phyloP scores from a whole-genome alignment of 92 coral and sea anemone genomes.

The Porites divaricata region DNA sequence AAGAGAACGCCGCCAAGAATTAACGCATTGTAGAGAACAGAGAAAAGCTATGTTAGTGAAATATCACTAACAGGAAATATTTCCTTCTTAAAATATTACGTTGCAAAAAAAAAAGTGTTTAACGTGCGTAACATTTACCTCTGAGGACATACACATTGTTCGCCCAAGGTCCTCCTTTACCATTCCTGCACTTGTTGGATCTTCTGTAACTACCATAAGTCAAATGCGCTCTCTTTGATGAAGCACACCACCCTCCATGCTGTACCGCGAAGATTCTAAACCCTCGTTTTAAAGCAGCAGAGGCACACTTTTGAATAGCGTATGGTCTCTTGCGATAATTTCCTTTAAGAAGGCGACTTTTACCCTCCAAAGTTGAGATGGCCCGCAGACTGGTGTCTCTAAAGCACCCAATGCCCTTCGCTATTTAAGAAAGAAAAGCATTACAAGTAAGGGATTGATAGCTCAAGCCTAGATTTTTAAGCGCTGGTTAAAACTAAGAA shows the following conservation, averaged over 20 bases:
- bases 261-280: conserved; percentile 57
- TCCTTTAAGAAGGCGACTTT: conserved; percentile 37
- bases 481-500: not conserved
- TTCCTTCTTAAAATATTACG: not conserved
- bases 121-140: conserved; percentile 5
- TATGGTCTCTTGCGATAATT: conserved; percentile 33
- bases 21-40: no score
- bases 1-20: no score
- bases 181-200: conserved; percentile 60
- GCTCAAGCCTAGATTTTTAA: not conserved
- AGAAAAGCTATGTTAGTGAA: no score
- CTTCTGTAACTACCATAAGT: conserved; percentile 62
- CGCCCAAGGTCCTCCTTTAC: conserved; percentile 69
- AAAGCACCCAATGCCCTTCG: conserved; percentile 44
- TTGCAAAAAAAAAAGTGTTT: not conserved
- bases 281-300: conserved; percentile 26
- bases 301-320: conserved; percentile 47
- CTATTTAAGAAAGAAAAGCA: not conserved
- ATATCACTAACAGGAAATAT: no score
- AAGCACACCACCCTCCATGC: conserved; percentile 64
- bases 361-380: conserved; percentile 35
- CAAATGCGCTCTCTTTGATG: conserved; percentile 57
- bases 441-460: no score
- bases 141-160: conserved; percentile 57
- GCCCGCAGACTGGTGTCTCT: conserved; percentile 47